Conservation (phyloP, 2,797 vertebrate species). For the Sarcophilus harrisii region DNA sequence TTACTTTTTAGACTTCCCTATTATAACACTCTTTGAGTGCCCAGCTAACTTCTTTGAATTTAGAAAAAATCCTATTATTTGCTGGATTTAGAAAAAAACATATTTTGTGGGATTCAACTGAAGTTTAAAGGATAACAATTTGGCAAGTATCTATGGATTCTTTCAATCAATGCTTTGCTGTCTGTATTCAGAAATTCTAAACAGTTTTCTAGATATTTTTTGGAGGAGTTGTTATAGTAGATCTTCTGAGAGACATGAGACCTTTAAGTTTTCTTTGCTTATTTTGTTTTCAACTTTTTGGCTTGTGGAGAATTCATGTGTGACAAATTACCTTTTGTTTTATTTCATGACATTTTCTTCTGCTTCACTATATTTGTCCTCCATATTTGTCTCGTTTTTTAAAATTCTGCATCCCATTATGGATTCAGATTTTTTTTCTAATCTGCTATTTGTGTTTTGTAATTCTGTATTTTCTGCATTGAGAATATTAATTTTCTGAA, state of each 20-base stretch:
- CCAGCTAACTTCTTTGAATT: neutral
- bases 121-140: neutral
- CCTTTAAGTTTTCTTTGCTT: neutral
- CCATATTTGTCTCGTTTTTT: neutral
- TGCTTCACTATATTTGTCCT: neutral
- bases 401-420: neutral
- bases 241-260: neutral
- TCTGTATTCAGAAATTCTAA: neutral
- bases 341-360: neutral
- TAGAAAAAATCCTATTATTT: neutral
- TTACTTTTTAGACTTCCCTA: neutral
- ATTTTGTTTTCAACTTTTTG: neutral
- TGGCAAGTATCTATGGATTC: neutral
- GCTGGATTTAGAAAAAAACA: neutral
- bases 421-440: neutral
- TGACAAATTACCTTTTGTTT: neutral
- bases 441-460: neutral
- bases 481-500: neutral
- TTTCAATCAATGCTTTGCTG: neutral
- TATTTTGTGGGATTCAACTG: neutral
- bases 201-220: neutral
- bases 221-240: neutral
- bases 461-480: neutral
- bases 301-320: neutral
- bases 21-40: neutral